Evolutionary conservation across 2,888 invertebrate species (phyloP).

Genomic region (Acholoe squamosa): DNA sequence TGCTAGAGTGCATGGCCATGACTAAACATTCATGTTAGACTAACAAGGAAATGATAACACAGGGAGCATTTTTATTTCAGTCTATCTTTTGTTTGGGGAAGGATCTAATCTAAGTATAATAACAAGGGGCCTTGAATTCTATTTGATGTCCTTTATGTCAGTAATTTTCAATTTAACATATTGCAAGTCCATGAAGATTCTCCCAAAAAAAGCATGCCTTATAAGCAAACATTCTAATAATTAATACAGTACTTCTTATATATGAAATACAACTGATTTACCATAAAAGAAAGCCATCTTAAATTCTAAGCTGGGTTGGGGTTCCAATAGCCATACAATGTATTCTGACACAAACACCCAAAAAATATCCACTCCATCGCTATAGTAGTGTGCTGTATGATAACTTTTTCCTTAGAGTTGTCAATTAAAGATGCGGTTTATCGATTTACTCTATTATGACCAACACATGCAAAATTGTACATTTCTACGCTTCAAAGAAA

Average conservation of each 20-base stretch:
- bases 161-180: too few species aligned
- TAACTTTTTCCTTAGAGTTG: background rate
- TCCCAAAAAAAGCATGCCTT: conserved; percentile 7
- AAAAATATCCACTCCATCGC: background rate
- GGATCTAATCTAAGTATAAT: too few species aligned
- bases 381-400: background rate
- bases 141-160: too few species aligned
- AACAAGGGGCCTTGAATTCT: too few species aligned
- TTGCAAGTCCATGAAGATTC: background rate
- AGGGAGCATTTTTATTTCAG: too few species aligned
- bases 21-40: too few species aligned
- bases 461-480: background rate
- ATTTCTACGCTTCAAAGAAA: background rate
- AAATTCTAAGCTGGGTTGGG: conserved; percentile 17
- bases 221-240: background rate
- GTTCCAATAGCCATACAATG: background rate
- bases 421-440: background rate
- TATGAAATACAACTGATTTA: background rate
- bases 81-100: too few species aligned
- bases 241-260: background rate
- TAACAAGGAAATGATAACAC: too few species aligned
- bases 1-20: too few species aligned
- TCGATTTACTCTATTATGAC: background rate
- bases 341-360: background rate
- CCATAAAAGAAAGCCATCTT: background rate